Conservation (phyloP, 2,888 invertebrate species). For the Drosophila nr. medialis region DNA sequence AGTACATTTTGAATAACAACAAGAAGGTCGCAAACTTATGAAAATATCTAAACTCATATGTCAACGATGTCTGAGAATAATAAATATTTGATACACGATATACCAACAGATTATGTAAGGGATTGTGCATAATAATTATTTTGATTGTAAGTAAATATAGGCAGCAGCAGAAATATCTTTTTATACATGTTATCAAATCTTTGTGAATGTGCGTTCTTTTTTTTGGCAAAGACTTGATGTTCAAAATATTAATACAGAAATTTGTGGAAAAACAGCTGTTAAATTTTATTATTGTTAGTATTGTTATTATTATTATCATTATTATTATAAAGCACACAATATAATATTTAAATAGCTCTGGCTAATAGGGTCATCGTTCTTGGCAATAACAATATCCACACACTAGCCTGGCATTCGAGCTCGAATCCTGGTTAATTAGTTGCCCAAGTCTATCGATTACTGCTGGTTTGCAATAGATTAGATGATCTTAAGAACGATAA, state of each 20-base stretch:
- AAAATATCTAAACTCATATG: slow-evolving; percentile 7
- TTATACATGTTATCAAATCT: background rate
- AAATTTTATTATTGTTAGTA: background rate
- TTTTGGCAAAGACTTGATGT: background rate
- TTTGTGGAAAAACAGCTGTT: background rate
- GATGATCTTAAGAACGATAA: background rate
- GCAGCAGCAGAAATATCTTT: too few relatives aligned
- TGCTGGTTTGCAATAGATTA: background rate
- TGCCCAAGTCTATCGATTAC: background rate
- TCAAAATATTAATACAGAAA: background rate
- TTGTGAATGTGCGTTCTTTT: background rate
- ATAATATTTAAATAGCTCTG: background rate
- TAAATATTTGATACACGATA: background rate
- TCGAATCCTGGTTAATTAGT: background rate
- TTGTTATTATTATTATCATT: background rate
- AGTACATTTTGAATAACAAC: slow-evolving; percentile 30
- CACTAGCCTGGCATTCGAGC: too few relatives aligned
- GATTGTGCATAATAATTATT: background rate
- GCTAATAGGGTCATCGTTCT: background rate
- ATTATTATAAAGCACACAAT: background rate
- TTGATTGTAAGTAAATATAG: background rate
- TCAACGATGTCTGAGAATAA: background rate
- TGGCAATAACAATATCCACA: background rate
- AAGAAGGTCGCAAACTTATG: slow-evolving; percentile 10
- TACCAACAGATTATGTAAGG: background rate